Evolutionary conservation across 2,888 invertebrate genomes (phyloP), one percentile per base, ranked within the genome.

Genomic region (Napeogenes inachia): DNA sequence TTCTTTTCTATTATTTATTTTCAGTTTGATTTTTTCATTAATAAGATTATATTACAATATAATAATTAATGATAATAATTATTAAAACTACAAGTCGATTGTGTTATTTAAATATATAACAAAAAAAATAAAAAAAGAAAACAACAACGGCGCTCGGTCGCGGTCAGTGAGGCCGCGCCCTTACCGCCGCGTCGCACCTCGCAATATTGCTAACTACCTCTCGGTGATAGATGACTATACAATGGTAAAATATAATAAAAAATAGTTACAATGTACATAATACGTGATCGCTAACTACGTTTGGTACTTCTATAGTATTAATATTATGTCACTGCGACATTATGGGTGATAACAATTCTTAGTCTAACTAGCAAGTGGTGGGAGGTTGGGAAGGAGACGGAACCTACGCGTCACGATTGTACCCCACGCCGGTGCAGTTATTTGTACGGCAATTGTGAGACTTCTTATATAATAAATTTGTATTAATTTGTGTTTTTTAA

Each of bases 21-120:
- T 87, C 87, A 82, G 87, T 88, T 90, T 89, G 87, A 89, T 89
- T 90, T 88, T 86, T 89, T 90, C 87, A 88, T 89, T 89, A 90
- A 89, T 90, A 89, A 88, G 90, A 90, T 90, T 90, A 90, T 90
- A 89, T 89, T 90, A 90, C 90, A 90, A 89, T 90, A 90, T 87
- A 84, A 82, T 84, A 87, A 87, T 89, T 89, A 88, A 89, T 88
- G 87, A 88, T 89, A 90, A 90, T 90, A 89, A 88, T 89, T 87
- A 88, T 84, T 85, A 89, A 87, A 87, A 88, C 89, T 90, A 90
- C 85, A 89, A 88, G 89, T 89, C 85, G 88, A 85, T 87, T 86
- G 90, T 89, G 85, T 87, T 86, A 85, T 85, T 86, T 87, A 90
- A 90, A 90, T 90, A 90, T 90, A 87, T 89, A 89, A 90, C 89